These are phyloP conservation scores for Pemphigus obesinymphae DNA, from an alignment of 1,140 invertebrate species.

Conservation along the genomic window DNA sequence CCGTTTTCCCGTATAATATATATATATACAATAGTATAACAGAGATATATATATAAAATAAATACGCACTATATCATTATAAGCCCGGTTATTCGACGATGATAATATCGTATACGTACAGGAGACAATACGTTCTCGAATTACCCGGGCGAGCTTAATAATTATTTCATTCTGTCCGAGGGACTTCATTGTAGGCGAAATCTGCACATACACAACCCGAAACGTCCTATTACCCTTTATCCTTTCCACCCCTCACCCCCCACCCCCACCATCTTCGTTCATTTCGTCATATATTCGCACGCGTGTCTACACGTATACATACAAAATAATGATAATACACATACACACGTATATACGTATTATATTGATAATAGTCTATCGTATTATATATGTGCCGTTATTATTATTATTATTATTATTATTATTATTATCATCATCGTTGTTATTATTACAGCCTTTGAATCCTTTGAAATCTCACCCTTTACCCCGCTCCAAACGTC, in stretches of 20 bases:
- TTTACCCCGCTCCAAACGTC: too few species aligned
- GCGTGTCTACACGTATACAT: not conserved
- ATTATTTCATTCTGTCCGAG: not conserved
- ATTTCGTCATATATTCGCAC: not conserved
- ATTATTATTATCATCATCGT: not conserved
- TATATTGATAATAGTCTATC: too few species aligned
- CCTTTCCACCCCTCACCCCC: not conserved
- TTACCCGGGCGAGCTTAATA: not conserved
- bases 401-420: not conserved
- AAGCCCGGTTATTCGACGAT: not conserved
- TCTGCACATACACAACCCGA: not conserved
- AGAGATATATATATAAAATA: not conserved
- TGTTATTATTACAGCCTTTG: not conserved
- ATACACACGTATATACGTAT: not conserved
- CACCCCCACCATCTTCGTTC: not conserved
- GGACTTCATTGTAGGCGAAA: not conserved
- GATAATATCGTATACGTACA: not conserved
- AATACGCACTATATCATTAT: not conserved
- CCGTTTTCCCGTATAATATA: not conserved
- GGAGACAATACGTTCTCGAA: not conserved
- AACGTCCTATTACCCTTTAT: not conserved
- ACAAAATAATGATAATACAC: too few species aligned
- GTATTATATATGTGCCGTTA: not conserved
- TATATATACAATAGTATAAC: not conserved
- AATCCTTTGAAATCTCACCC: constrained; percentile 40